Conservation (phyloP, 1,140 invertebrate genomes). For the Belonocnema kinseyi region DNA sequence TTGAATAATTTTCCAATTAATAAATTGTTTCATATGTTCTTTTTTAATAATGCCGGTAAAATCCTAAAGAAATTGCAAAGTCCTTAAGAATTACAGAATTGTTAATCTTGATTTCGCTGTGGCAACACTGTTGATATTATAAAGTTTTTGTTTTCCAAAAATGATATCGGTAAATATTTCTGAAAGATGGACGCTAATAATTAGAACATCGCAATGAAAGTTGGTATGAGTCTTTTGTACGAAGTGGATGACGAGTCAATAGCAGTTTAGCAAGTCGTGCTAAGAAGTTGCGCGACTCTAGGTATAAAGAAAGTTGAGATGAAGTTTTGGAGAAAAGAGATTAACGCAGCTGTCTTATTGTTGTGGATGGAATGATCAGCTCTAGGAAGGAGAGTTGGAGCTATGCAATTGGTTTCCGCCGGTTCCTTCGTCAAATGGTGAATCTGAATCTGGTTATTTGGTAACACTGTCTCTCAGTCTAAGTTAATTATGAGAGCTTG, state of each 20-base stretch:
- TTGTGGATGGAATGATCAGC: slow-evolving; percentile 75
- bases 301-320: slow-evolving; percentile 38
- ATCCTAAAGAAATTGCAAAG: too few species aligned
- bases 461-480: slow-evolving; percentile 75
- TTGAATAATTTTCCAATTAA: too few species aligned
- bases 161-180: too few species aligned
- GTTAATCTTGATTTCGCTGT: too few species aligned
- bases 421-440: slow-evolving; percentile 73
- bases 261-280: slow-evolving; percentile 15
- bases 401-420: slow-evolving; percentile 71
- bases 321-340: slow-evolving; percentile 62
- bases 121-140: too few species aligned
- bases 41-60: too few species aligned
- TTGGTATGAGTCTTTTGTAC: slow-evolving; percentile 21
- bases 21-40: too few species aligned
- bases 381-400: slow-evolving; percentile 74
- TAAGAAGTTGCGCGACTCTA: slow-evolving; percentile 20
- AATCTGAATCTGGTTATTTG: slow-evolving; percentile 76
- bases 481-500: slow-evolving; percentile 75
- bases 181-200: too few species aligned
- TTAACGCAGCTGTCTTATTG: slow-evolving; percentile 76
- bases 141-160: too few species aligned
- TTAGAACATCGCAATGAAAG: too few species aligned
- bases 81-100: too few species aligned
- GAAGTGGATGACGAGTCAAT: slow-evolving; percentile 57